Evolutionary conservation across 2,113 vertebrate species (phyloP).

Genomic region (Manacus vitellinus): DNA sequence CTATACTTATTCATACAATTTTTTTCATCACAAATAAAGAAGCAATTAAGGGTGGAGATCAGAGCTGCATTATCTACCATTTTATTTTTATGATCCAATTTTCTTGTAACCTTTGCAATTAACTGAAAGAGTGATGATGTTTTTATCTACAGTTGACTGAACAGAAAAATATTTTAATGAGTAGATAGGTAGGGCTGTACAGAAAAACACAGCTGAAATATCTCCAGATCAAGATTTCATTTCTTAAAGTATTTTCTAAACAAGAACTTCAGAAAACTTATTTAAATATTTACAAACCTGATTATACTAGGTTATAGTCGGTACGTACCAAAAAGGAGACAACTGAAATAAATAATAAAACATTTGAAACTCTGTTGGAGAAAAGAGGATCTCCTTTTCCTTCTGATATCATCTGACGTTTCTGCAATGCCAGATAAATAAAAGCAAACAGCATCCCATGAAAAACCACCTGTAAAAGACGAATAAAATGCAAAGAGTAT

Average conservation of each 20-base stretch:
- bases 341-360: slow-evolving; percentile 89
- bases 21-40: background rate
- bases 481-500: background rate
- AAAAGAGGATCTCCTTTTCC: slow-evolving; percentile 92
- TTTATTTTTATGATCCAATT: background rate
- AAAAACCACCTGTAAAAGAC: slow-evolving; percentile 85
- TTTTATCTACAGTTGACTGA: background rate
- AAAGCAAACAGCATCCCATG: slow-evolving; percentile 96
- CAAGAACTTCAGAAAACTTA: background rate
- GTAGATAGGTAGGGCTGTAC: background rate
- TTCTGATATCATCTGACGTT: slow-evolving; percentile 87
- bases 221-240: background rate
- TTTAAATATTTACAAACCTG: background rate
- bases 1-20: background rate
- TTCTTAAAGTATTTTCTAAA: background rate
- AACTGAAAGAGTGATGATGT: background rate
- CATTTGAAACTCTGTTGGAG: slow-evolving; percentile 86
- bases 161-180: background rate
- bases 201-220: background rate
- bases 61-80: background rate
- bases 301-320: background rate
- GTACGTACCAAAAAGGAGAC: slow-evolving; percentile 89
- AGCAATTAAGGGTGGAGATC: background rate
- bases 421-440: slow-evolving; percentile 92
- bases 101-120: background rate